A percentile compares a stretch with the other conserved stretches of the same genome.
Evolutionary conservation across 2,888 invertebrate genomes (phyloP).

Genomic region (Stramonita haemastoma): DNA sequence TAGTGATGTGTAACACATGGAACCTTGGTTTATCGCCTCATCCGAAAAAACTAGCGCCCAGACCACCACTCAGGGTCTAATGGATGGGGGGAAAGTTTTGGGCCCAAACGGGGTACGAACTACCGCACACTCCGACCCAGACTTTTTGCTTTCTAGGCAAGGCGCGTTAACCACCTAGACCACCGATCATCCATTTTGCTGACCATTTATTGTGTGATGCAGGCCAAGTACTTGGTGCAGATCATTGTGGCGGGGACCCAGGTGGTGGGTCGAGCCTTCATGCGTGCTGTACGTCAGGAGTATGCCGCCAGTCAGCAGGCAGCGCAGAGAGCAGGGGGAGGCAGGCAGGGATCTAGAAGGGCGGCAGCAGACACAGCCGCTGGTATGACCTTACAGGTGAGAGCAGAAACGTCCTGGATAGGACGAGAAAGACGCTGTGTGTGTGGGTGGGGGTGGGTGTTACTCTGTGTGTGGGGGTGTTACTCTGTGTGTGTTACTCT

Average conservation of each 20-base stretch:
- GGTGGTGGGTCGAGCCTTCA: conserved; percentile 93
- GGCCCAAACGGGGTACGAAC: too few species aligned
- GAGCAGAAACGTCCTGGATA: too few species aligned
- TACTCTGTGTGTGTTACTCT: too few species aligned
- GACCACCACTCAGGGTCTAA: too few species aligned
- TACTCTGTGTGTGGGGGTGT: background rate
- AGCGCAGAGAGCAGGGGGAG: conserved; percentile 67
- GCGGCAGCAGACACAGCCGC: conserved; percentile 67
- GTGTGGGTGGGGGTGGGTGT: background rate
- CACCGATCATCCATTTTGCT: too few species aligned
- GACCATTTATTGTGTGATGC: background rate
- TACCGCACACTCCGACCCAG: too few species aligned
- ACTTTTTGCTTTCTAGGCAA: too few species aligned
- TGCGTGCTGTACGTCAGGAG: conserved; percentile 88
- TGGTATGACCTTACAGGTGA: conserved; percentile 84
- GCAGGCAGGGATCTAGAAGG: conserved; percentile 59
- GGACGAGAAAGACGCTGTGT: background rate
- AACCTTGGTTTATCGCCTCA: too few species aligned
- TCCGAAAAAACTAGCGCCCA: too few species aligned
- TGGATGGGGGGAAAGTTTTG: too few species aligned
- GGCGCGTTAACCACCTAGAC: too few species aligned
- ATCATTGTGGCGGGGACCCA: conserved; percentile 93
- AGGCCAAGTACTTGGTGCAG: conserved; percentile 95
- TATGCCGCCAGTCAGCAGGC: conserved; percentile 74
- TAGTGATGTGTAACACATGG: too few species aligned